Evolutionary conservation across 2,113 vertebrate genomes (phyloP), one percentile per base, ranked within the genome.

Genomic region (Nannobrachium achirus): DNA sequence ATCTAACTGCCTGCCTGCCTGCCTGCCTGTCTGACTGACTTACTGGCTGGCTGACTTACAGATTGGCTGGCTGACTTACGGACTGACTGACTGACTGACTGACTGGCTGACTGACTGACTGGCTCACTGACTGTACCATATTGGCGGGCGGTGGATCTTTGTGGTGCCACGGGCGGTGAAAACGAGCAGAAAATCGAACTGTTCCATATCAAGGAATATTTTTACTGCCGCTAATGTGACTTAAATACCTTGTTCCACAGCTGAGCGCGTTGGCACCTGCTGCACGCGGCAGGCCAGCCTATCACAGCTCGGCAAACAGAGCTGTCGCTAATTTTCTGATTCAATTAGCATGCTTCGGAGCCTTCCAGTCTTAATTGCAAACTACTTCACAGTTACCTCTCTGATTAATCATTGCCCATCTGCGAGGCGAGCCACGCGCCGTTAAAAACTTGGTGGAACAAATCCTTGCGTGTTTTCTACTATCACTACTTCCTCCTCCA

Each of bases 191-290:
- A 98, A 97, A 98, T 97, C 94, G 89, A 93, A 94, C 93, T 94
- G 94, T 97, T 98, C 95, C 96, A 95, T 96, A 96, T 95, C 94
- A 96, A 96, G 95, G 95, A 97, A 94, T 95, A 96, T 96, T 97
- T 97, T 96, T 93, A 95, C 93, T 94, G 94, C 92, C 92, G 93
- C 95, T 99, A 99, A 99, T 98, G 92, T 89, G 95, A 95, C 95
- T 97, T 98, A 99, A 99, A 98, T 98, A 98, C 96, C 96, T 98
- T 98, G 96, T 97, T 97, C 96, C 95, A 98, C 96, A 98, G 96
- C 95, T 96, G 96, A 98, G 95, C 95, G 94, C 94, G 95, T 93
- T 96, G 95, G 96, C 97, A 99, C 98, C 97, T 98, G 98, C 96
- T 98, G 95, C 95, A 97, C 95, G 93, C 95, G 93, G 95, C 66